Base-by-base conservation (phyloP, 2,888 invertebrate species). In the Cantharis lateralis region DNA sequence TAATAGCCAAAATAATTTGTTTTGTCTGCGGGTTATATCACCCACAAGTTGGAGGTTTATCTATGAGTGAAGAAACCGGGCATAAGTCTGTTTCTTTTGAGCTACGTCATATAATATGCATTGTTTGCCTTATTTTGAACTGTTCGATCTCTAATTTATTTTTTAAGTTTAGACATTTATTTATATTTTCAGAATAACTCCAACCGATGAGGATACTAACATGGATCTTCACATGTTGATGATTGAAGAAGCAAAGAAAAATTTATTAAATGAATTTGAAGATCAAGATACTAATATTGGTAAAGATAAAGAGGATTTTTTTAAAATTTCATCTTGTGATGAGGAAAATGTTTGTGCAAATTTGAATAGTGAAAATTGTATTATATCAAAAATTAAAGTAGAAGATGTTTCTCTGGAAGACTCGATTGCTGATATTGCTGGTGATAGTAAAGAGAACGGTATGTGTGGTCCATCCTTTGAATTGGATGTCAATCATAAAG, bases 161-260 rank as follows among this genome's bases (percentile, higher is more conserved):
- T n/a, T n/a, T n/a, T n/a, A n/a, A n/a, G n/a, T n/a, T 20, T 11
- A 28, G 26, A 48, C 7, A n/a, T 13, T n/a, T n/a, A n/a, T 48
- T 48, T n/a, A 48, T n/a, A 48, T 68, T 73, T 70, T 63, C 15
- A 77, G 77, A 48, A 75, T 77, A 72, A 68, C 74, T 13, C 77
- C 77, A 10, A 71, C 77, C 9, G 74, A 77, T 24, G 63, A 74
- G 3, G 77, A 77, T 15, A 18, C 74, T 61, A 74, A 71, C 18
- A 68, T 76, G 26, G 77, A 77, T 18, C 48, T 77, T 13, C 74
- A 68, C 9, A 75, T 77, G 74, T 62, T 77, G 2, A 68, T 70
- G 62, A 71, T 74, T 63, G 68, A 74, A 68, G 74, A 77, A 66
- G 24, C 18, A n/a, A 18, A 66, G n/a, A 66, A 66, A 66, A 48